Conservation (phyloP, 2,888 invertebrate genomes). For the Altica lythri region DNA sequence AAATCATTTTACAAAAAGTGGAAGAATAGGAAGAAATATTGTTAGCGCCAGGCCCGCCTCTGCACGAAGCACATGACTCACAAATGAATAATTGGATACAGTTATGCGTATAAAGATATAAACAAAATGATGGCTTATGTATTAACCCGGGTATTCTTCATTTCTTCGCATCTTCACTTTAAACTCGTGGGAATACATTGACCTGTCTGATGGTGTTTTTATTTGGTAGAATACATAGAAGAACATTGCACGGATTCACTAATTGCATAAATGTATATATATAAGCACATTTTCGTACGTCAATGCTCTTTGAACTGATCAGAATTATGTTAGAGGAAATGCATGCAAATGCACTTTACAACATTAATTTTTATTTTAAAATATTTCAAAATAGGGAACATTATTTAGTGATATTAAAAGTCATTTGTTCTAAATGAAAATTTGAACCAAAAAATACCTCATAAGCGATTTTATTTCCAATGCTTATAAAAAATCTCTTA, state of each 20-base stretch:
- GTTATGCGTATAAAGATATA: constrained; percentile 35
- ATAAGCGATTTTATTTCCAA: too few relatives aligned
- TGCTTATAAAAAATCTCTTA: too few relatives aligned
- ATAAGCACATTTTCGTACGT: constrained; percentile 3
- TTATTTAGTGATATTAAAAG: too few relatives aligned
- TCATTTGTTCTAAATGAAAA: too few relatives aligned
- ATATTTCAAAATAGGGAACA: too few relatives aligned
- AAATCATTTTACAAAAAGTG: too few relatives aligned
- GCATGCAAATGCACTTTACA: too few relatives aligned
- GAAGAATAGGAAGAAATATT: too few relatives aligned
- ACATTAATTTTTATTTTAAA: too few relatives aligned
- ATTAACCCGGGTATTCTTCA: constrained; percentile 32
- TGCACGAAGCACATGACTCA: constrained; percentile 32
- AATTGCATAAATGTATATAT: constrained; percentile 31
- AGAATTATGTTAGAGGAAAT: background rate
- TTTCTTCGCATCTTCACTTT: constrained; percentile 28
- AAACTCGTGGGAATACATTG: constrained; percentile 40
- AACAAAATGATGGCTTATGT: constrained; percentile 34
- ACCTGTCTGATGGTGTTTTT: constrained; percentile 36
- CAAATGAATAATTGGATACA: constrained; percentile 36
- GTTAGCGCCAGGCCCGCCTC: constrained; percentile 16
- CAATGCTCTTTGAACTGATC: constrained; percentile 1
- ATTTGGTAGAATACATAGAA: constrained; percentile 29
- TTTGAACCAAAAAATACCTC: too few relatives aligned
- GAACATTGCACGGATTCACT: constrained; percentile 29